Percentiles rank a stretch among this genome's conserved stretches.
Conservation (phyloP, 2,797 vertebrate species). For the Myotis vivesi region DNA sequence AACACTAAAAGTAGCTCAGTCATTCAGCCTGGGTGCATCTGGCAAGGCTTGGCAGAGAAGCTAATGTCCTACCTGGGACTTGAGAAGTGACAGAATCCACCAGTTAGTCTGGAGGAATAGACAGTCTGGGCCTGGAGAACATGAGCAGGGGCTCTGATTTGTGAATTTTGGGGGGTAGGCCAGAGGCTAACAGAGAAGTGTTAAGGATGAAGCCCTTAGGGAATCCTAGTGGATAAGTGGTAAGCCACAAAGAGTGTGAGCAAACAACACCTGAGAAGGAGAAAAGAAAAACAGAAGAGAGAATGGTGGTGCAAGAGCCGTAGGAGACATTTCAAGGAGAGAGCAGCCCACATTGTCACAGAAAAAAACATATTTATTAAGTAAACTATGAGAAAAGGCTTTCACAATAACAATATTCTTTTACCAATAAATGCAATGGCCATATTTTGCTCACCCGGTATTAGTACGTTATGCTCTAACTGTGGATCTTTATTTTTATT, state of each 20-base stretch:
- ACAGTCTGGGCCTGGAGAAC: not conserved
- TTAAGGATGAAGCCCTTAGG: not conserved
- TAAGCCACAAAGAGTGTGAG: not conserved
- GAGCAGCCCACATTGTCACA: not conserved
- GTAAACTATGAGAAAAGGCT: not conserved
- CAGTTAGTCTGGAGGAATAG: not conserved
- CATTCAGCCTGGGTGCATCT: not conserved
- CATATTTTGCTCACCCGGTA: not conserved
- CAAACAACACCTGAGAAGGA: not conserved
- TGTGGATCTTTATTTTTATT: constrained; percentile 7
- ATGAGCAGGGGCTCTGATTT: not conserved
- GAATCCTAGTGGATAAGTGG: not conserved
- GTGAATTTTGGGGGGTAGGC: not conserved
- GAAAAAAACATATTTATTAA: not conserved
- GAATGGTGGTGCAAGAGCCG: not conserved
- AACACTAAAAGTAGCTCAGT: not conserved
- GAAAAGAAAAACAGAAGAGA: not conserved
- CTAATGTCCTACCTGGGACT: not conserved
- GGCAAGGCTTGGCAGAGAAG: not conserved
- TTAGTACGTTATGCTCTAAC: not conserved
- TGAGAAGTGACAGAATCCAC: not conserved
- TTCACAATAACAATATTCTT: not conserved
- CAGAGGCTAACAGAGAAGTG: not conserved
- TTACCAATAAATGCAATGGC: not conserved
- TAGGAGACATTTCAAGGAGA: not conserved